These are phyloP conservation scores for Haliclona indistincta DNA, from an alignment of 37 sponge, comb jelly and placozoan species.

Conservation along the genomic window DNA sequence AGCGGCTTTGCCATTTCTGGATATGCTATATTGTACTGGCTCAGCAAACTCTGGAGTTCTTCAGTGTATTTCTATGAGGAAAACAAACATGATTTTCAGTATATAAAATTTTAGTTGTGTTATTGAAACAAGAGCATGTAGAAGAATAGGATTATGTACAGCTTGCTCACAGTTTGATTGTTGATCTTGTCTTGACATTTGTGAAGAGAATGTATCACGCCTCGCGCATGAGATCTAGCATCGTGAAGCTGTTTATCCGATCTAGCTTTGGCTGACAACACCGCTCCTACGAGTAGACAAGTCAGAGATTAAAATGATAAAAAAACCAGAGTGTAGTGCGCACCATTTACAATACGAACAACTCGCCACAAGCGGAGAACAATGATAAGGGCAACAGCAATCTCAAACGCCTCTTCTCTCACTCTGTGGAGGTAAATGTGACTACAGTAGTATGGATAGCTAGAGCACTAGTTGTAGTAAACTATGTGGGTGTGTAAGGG, in stretches of 20 bases:
- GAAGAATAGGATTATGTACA: too few relatives aligned
- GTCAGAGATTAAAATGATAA: neutral
- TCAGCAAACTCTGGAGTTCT: too few relatives aligned
- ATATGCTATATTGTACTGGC: too few relatives aligned
- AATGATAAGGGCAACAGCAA: conserved; percentile 76
- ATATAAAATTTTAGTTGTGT: too few relatives aligned
- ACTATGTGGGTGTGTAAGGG: too few relatives aligned
- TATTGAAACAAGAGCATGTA: too few relatives aligned
- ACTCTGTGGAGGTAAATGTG: conserved; percentile 31
- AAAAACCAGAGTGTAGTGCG: conserved; percentile 1
- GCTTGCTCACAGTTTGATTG: neutral
- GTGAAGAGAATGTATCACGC: conserved; percentile 63
- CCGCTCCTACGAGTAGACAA: conserved; percentile 25
- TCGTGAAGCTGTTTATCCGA: conserved; percentile 43
- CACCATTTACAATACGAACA: conserved; percentile 90
- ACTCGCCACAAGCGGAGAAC: conserved; percentile 92
- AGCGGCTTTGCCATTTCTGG: too few relatives aligned
- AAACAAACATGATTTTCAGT: too few relatives aligned
- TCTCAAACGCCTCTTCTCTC: conserved; percentile 69
- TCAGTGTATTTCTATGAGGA: too few relatives aligned
- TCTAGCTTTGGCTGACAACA: conserved; percentile 61
- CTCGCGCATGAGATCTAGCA: conserved; percentile 34
- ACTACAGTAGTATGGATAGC: neutral
- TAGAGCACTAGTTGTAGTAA: too few relatives aligned
- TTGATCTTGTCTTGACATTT: conserved; percentile 47